A percentile compares a stretch with the other conserved stretches of the same genome.
These are phyloP conservation scores for Ypsolopha scabrella DNA, from an alignment of 2,888 invertebrate species.

Conservation along the genomic window DNA sequence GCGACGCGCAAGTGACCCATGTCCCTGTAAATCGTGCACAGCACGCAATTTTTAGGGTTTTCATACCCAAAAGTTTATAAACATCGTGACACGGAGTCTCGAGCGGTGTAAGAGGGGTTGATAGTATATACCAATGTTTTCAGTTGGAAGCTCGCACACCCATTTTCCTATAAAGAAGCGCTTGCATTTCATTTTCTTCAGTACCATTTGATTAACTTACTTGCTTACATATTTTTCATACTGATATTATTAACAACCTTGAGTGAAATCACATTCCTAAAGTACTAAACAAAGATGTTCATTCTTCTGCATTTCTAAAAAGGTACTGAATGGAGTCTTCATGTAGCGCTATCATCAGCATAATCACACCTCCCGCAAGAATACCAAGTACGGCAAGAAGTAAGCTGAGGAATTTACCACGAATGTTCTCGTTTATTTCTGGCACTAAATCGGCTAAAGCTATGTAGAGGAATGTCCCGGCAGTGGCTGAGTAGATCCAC, in stretches of 20 bases:
- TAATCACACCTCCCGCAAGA: constrained; percentile 75
- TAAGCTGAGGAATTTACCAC: constrained; percentile 64
- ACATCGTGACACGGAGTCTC: too few species aligned
- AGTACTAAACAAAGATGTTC: constrained; percentile 13
- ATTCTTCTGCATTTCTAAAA: constrained; percentile 57
- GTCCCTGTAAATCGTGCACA: too few species aligned
- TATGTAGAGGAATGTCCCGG: constrained; percentile 85
- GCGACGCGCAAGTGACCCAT: too few species aligned
- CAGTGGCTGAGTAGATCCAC: constrained; percentile 85
- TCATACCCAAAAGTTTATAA: too few species aligned
- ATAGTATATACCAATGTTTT: too few species aligned
- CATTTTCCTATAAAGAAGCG: too few species aligned
- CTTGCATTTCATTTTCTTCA: too few species aligned
- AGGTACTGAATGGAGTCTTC: constrained; percentile 72
- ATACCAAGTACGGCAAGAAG: constrained; percentile 76
- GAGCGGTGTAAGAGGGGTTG: too few species aligned
- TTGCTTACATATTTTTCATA: too few species aligned
- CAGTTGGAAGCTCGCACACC: too few species aligned
- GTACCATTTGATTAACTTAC: too few species aligned
- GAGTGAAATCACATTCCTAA: constrained; percentile 26
- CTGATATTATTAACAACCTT: constrained; percentile 4
- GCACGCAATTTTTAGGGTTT: too few species aligned
- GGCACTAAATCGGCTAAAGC: constrained; percentile 84
- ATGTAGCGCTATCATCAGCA: constrained; percentile 80
- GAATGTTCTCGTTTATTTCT: constrained; percentile 68